Evolutionary conservation across 2,888 invertebrate species (phyloP).

Genomic region (Mylabris sibirica): DNA sequence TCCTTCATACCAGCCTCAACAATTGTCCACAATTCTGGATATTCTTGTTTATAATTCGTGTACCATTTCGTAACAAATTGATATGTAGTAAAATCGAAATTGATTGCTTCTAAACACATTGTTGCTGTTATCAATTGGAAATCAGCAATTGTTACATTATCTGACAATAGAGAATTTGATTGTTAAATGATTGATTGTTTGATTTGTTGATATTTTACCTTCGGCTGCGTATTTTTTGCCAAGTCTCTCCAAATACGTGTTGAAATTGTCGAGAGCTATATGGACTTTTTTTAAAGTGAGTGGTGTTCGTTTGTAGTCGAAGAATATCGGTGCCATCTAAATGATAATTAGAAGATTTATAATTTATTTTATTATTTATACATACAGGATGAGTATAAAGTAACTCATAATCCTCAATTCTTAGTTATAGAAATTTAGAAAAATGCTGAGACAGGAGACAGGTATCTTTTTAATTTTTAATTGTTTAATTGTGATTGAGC

Average conservation of each 20-base stretch:
- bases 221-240: conserved; percentile 73
- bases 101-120: conserved; percentile 76
- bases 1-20: conserved; percentile 74
- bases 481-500: no score
- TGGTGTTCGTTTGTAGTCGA: conserved; percentile 74
- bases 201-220: conserved; percentile 49
- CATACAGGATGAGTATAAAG: no score
- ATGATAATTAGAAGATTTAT: conserved; percentile 41
- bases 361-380: no score
- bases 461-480: no score
- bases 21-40: conserved; percentile 76
- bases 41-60: conserved; percentile 70
- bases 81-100: conserved; percentile 71
- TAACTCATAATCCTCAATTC: no score
- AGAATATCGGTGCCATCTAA: conserved; percentile 80
- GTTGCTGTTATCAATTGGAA: conserved; percentile 75
- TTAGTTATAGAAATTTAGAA: no score
- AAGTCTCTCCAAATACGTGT: conserved; percentile 70
- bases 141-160: conserved; percentile 78
- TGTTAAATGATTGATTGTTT: background rate
- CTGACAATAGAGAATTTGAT: conserved; percentile 48
- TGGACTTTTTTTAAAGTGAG: conserved; percentile 73
- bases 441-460: no score
- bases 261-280: conserved; percentile 71
- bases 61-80: conserved; percentile 72